A percentile compares a stretch with the other conserved stretches of the same genome.
Conservation (phyloP, 2,888 invertebrate species). For the Nomada ruficornis region DNA sequence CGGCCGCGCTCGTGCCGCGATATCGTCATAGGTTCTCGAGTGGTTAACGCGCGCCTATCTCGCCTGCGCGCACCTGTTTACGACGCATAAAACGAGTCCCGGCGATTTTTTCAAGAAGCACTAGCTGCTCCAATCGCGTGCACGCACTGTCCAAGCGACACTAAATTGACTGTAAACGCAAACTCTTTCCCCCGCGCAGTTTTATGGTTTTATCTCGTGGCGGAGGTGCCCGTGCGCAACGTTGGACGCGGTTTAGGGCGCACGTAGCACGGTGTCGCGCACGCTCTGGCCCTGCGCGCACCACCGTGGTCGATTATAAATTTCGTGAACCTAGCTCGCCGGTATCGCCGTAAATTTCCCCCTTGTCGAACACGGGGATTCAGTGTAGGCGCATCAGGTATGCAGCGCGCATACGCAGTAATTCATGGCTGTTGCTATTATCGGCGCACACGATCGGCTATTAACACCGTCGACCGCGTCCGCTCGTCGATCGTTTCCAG, state of each 20-base stretch:
- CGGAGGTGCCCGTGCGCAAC: background rate
- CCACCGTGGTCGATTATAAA: constrained; percentile 53
- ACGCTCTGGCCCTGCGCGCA: background rate
- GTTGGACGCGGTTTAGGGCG: background rate
- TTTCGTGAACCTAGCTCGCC: constrained; percentile 41
- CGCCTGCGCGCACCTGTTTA: background rate
- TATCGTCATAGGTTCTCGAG: background rate
- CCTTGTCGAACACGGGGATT: constrained; percentile 52
- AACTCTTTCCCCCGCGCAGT: constrained; percentile 18
- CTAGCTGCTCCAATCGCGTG: background rate
- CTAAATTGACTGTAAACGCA: constrained; percentile 26
- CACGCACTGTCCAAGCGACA: background rate
- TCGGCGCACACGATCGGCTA: constrained; percentile 60
- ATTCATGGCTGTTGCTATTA: constrained; percentile 69
- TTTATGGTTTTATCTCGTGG: constrained; percentile 44
- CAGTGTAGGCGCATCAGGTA: constrained; percentile 64
- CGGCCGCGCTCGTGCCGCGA: background rate
- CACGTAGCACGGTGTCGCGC: background rate
- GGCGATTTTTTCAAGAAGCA: constrained; percentile 8
- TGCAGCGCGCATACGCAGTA: constrained; percentile 52
- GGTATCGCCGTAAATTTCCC: constrained; percentile 53
- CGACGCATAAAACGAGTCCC: background rate
- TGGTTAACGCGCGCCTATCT: background rate
- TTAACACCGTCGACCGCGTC: constrained; percentile 61
- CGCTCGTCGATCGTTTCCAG: constrained; percentile 38